Base-by-base conservation (phyloP, 1,140 invertebrate genomes). In the Mycetomoellerius zeteki region DNA sequence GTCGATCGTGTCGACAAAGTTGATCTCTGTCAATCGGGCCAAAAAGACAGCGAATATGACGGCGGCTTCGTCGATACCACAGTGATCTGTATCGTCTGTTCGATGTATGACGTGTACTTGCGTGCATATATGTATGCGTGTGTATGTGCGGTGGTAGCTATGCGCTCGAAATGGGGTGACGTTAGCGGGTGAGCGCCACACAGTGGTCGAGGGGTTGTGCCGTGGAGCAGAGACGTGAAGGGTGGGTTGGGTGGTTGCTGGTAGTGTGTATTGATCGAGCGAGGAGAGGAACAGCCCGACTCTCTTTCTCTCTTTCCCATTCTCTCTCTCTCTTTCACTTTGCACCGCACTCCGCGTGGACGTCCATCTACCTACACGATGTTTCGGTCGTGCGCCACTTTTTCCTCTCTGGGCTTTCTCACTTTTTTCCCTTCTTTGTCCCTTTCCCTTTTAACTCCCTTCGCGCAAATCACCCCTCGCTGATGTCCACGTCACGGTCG, bases 231-330 rank as follows among this genome's bases (percentile, higher is more conserved):
- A 56, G 86, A 82, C 76, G 88, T 50, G 67, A 73, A 86, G 90
- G 90, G 90, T 73, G 67, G 54, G 43, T 76, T 14, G 82, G 82
- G 73, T 76, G 75, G 86, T 86, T 88, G 88, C 85, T 76, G 87
- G 85, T 87, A 89, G 93, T 93, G 91, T 92, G 93, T 94, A 94
- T 94, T 94, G 93, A 94, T 94, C 93, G 93, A 92, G 77, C 87
- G 75, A 85, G 80, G 69, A 90, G 85, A 91, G 33, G 88, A 88
- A 78, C 81, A 87, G 60, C 62, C 65, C 50, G 88, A 72, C n/a
- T 86, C 73, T 88, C 47, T 77, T 30, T 77, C 72, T 85, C 82
- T 52, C n/a, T 64, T 16, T 82, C 65, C 19, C 5, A 43, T 7
- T 21, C 24, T 52, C 67, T 78, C 54, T 43, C 56, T 37, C 7